Evolutionary conservation across 2,888 invertebrate species (phyloP), one percentile per base, ranked within the genome.

Genomic region (Ernsta delagoae): DNA sequence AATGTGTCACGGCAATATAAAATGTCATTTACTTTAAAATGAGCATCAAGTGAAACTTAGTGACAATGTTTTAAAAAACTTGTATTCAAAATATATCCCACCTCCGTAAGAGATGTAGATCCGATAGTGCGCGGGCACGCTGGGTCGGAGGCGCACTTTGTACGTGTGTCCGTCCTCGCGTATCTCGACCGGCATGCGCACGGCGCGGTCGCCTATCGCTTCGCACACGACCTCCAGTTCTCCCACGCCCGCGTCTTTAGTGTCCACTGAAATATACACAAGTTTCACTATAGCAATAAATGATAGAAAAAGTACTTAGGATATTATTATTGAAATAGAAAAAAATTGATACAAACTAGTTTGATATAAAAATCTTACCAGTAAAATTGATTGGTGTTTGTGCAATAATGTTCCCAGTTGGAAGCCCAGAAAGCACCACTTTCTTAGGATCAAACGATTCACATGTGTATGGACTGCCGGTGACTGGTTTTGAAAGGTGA

Each of bases 391-490:
- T 96, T 64, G 96, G 96, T 80, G 97, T 97, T 78, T 98, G 97
- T 36, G 97, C 95, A 41, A 97, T 96, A 71, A 98, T 95, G 71
- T 95, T 96, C 62, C 95, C 96, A 75, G 95, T 96, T 57, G 96
- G 96, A 68, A 97, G 91, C 71, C 97, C 96, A 65, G 97, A 96
- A 54, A 98, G 92, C 70, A 96, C 95, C 0, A 98, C 97, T 88
- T 96, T 96, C 78, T 96, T 96, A 0, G 98, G 96, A 87, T 99
- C 98, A 83, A 96, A 98, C 0, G 98, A 97, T 83, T 98, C 97
- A 82, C 99, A 98, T 67, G 96, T 96, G 88, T 97, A 99, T 0
- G 99, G 99, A 78, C 98, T 98, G 63, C 99, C 99, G 8, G 96
- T 95, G 48, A 99, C 96, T 8, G 98, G 97, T 79, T 98, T 97